phyloP scores from a whole-genome alignment of 2,888 invertebrate species.

The Drosophila maculinotata region DNA sequence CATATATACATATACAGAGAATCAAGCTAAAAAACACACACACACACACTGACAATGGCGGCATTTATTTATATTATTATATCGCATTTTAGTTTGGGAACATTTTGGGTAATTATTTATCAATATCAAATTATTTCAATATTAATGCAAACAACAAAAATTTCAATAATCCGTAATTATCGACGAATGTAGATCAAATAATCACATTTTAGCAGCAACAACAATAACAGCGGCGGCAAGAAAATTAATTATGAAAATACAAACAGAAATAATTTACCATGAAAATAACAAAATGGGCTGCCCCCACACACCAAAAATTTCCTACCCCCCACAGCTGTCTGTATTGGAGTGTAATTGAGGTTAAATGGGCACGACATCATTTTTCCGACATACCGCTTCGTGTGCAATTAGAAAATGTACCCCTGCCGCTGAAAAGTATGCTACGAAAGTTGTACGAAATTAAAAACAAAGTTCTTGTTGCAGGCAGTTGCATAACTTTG shows the following conservation, averaged over 20 bases:
- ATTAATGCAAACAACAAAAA: conserved; percentile 76
- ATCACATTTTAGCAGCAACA: conserved; percentile 62
- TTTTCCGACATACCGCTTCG: conserved; percentile 30
- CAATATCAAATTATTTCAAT: conserved; percentile 73
- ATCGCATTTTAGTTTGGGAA: conserved; percentile 28
- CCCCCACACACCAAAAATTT: too few relatives aligned
- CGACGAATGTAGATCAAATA: conserved; percentile 75
- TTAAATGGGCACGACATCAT: conserved; percentile 48
- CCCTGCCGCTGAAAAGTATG: conserved; percentile 31
- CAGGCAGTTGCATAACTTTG: neutral
- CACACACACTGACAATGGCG: conserved; percentile 28
- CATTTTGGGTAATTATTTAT: conserved; percentile 69
- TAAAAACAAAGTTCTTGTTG: conserved; percentile 4
- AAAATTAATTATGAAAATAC: conserved; percentile 74
- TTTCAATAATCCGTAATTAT: conserved; percentile 78
- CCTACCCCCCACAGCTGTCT: neutral
- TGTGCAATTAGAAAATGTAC: conserved; percentile 33
- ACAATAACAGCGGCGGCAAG: conserved; percentile 24
- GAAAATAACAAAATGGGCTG: conserved; percentile 53
- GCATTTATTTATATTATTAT: conserved; percentile 53
- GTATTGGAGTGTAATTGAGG: conserved; percentile 44
- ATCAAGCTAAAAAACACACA: conserved; percentile 5
- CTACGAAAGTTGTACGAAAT: conserved; percentile 10
- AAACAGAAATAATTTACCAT: conserved; percentile 66
- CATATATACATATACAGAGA: conserved; percentile 11